phyloP scores from a whole-genome alignment of 2,888 invertebrate genomes.

The Flabesymbios commensalis region DNA sequence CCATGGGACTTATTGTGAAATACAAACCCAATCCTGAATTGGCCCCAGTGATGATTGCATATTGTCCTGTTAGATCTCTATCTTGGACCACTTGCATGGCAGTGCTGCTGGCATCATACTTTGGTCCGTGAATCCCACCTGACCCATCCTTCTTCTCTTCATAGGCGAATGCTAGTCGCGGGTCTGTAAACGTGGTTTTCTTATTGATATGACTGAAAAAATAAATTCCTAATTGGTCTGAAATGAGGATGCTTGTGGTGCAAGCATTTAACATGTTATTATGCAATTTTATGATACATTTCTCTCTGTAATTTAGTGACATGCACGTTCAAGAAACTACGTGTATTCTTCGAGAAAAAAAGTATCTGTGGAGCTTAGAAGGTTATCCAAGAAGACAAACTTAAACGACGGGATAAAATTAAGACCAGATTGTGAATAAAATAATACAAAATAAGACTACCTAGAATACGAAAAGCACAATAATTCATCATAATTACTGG shows the following conservation, averaged over 20 bases:
- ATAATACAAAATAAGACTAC: no score
- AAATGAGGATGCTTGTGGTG: not conserved
- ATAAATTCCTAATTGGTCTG: constrained; percentile 5
- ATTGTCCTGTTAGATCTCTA: constrained; percentile 80
- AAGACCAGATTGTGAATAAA: no score
- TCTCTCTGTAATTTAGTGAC: not conserved
- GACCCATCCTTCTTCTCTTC: constrained; percentile 16
- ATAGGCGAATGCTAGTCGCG: constrained; percentile 84
- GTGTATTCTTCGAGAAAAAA: no score
- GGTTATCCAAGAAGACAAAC: no score
- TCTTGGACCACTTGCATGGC: constrained; percentile 86
- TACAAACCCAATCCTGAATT: constrained; percentile 83
- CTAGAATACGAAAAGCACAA: no score
- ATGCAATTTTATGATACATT: not conserved
- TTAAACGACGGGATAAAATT: no score
- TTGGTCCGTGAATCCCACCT: constrained; percentile 55
- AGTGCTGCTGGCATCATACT: constrained; percentile 84
- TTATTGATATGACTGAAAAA: constrained; percentile 70
- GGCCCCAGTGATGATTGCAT: constrained; percentile 86
- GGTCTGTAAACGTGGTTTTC: constrained; percentile 84
- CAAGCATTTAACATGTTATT: constrained; percentile 1
- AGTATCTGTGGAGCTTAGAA: no score
- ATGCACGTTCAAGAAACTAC: no score
- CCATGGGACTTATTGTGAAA: no score
- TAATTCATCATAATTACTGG: no score